phyloP scores from a whole-genome alignment of 1,140 invertebrate species.

The Dufourea novaeangliae region DNA sequence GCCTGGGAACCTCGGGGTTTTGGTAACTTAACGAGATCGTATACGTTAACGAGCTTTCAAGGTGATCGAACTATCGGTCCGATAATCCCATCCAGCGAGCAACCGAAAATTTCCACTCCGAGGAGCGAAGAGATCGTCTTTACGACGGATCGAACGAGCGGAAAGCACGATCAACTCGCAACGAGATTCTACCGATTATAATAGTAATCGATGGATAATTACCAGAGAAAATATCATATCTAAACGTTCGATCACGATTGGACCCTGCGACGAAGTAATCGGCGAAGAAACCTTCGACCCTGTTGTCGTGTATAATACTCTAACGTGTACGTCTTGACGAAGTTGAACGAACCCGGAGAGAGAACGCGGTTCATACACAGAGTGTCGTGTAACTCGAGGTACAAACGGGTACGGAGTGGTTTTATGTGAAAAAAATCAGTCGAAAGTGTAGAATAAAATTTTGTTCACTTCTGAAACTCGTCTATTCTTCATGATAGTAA shows the following conservation, averaged over 20 bases:
- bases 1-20: not conserved
- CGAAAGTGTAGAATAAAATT: too few relatives aligned
- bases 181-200: not conserved
- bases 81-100: not conserved
- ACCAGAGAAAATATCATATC: not conserved
- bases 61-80: not conserved
- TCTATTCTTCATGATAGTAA: too few relatives aligned
- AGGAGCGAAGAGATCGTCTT: not conserved
- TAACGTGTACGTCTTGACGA: slow-evolving; percentile 5
- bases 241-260: not conserved
- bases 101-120: not conserved
- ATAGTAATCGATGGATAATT: not conserved
- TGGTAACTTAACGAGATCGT: not conserved
- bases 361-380: slow-evolving; percentile 18
- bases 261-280: not conserved
- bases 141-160: slow-evolving; percentile 18
- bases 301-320: not conserved
- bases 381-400: too few relatives aligned
- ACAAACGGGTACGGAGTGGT: too few relatives aligned
- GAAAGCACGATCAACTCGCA: not conserved
- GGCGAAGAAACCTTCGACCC: slow-evolving; percentile 14
- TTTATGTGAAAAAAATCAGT: too few relatives aligned
- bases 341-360: slow-evolving; percentile 6
- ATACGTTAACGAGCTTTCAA: not conserved
- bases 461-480: too few relatives aligned